Conservation (phyloP, 2,113 vertebrate genomes). For the Pardalotus punctatus region DNA sequence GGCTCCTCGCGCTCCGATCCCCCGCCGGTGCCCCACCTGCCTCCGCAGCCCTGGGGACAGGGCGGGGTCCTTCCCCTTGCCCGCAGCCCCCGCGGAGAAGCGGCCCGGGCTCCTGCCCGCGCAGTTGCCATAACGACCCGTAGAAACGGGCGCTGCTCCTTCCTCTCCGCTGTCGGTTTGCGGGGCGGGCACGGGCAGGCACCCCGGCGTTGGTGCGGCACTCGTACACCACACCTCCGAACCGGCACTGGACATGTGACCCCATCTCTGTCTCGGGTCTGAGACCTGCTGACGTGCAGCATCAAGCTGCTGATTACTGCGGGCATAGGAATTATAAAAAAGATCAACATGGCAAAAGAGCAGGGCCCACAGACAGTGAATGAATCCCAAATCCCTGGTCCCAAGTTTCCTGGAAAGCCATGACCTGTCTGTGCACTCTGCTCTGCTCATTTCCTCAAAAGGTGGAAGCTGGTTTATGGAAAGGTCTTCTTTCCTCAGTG, state of each 20-base stretch:
- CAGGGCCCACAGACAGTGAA: background rate
- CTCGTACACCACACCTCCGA: background rate
- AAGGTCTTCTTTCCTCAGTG: background rate
- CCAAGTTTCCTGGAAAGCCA: background rate
- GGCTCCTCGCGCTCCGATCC: background rate
- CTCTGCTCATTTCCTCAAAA: background rate
- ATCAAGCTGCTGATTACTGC: background rate
- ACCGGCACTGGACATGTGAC: background rate
- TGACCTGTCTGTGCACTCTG: background rate
- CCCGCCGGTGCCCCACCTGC: background rate
- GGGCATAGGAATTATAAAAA: background rate
- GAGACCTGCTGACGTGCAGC: background rate
- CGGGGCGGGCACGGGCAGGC: background rate
- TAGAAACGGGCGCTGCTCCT: background rate
- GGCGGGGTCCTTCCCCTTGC: background rate
- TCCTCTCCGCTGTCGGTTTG: background rate
- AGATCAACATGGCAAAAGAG: background rate
- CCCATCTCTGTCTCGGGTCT: background rate
- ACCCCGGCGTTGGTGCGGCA: too few relatives aligned
- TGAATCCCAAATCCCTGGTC: background rate
- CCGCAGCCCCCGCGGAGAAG: background rate
- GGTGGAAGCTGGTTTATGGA: background rate
- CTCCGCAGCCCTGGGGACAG: background rate
- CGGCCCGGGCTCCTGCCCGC: background rate
- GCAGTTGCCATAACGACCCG: slow-evolving; percentile 47